Percentiles rank a stretch among this genome's conserved stretches.
Evolutionary conservation across 35 echinoderm and acorn worm genomes (phyloP).

Genomic region (Stichopus chloronotus): DNA sequence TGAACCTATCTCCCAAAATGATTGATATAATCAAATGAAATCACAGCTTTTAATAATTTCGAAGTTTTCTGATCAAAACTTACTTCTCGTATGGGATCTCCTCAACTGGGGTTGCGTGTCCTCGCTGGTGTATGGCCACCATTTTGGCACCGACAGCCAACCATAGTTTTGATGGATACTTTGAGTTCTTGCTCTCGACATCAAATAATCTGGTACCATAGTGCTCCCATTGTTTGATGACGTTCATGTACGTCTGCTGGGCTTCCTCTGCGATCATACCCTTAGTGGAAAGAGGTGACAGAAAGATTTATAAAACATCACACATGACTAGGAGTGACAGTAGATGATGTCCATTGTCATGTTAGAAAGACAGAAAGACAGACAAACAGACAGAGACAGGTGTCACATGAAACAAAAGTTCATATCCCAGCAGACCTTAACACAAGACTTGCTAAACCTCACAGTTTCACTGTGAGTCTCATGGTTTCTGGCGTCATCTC

Average conservation of each 20-base stretch:
- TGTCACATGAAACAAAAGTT: too few species aligned
- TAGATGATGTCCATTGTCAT: neutral
- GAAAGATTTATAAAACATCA: neutral
- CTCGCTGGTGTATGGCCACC: slow-evolving; percentile 84
- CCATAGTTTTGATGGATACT: slow-evolving; percentile 81
- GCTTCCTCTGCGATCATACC: slow-evolving; percentile 82
- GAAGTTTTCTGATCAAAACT: neutral
- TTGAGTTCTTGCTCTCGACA: slow-evolving; percentile 78
- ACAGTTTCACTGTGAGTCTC: too few species aligned
- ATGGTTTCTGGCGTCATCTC: too few species aligned
- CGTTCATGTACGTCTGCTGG: slow-evolving; percentile 87
- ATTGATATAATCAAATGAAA: too few species aligned
- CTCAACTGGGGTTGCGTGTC: slow-evolving; percentile 76
- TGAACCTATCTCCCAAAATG: too few species aligned
- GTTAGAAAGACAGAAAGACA: too few species aligned
- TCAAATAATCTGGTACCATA: slow-evolving; percentile 91
- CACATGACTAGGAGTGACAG: neutral
- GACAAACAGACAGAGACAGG: too few species aligned
- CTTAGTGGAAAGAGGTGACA: slow-evolving; percentile 14
- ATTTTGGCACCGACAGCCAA: slow-evolving; percentile 83
- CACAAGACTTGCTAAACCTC: too few species aligned
- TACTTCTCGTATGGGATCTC: slow-evolving; percentile 98
- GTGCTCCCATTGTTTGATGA: slow-evolving; percentile 81
- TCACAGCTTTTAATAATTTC: too few species aligned
- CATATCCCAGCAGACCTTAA: too few species aligned